Conservation (phyloP, 2,888 invertebrate genomes). For the Cheilosia variabilis region DNA sequence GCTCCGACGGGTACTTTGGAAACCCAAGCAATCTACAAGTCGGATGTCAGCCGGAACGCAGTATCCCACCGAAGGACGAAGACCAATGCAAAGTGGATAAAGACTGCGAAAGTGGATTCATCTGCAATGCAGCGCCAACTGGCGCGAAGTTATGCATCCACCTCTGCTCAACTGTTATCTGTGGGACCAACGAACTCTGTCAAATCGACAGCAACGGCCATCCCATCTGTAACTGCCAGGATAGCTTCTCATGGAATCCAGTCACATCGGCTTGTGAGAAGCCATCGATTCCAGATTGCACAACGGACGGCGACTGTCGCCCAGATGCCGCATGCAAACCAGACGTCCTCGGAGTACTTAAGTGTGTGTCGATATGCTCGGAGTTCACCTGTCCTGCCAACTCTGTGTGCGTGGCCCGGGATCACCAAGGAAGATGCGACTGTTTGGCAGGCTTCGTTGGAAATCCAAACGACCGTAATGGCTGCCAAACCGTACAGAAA, state of each 20-base stretch:
- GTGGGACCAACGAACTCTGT: conserved; percentile 93
- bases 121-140: conserved; percentile 88
- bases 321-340: conserved; percentile 89
- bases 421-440: conserved; percentile 91
- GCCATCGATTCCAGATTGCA: conserved; percentile 93
- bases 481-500: conserved; percentile 90
- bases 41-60: conserved; percentile 91
- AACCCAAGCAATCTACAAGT: conserved; percentile 91
- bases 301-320: conserved; percentile 88
- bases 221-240: conserved; percentile 91
- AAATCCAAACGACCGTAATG: conserved; percentile 94
- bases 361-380: conserved; percentile 91
- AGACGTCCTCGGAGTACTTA: conserved; percentile 93
- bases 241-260: conserved; percentile 93
- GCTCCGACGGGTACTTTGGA: conserved; percentile 91
- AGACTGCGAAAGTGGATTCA: conserved; percentile 89
- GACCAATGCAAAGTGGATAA: conserved; percentile 87
- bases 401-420: conserved; percentile 90
- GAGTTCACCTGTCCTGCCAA: conserved; percentile 93
- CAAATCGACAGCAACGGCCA: conserved; percentile 87
- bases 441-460: conserved; percentile 93
- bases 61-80: conserved; percentile 84
- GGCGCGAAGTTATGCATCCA: conserved; percentile 89
- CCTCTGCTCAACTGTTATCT: conserved; percentile 91
- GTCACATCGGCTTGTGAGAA: conserved; percentile 92